Base-by-base conservation (phyloP, 1,140 invertebrate species). In the Eriosoma lanigerum region DNA sequence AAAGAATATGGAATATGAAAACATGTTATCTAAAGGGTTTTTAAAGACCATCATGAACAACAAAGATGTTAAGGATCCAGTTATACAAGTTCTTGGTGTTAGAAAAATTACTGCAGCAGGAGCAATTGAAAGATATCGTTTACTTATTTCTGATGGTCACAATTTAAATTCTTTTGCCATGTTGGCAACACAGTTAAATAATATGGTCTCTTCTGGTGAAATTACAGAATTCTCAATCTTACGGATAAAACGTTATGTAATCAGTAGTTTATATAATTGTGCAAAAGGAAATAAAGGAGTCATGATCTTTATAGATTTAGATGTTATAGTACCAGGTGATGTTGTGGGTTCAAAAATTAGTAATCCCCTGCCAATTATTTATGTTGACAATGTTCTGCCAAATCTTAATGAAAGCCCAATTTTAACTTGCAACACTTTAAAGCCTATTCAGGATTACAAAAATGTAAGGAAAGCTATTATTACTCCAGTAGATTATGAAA, bases 171-270 rank as follows among this genome's bases (percentile, higher is more conserved):
- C 93, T 78, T 96, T 93, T 87, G 94, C 94, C 0, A 96, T 98
- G 94, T 86, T 97, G 75, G 94, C 94, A 0, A 94, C 93, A n/a
- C 94, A 96, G 84, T 86, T 96, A 0, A 96, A 96, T 86, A 84
- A 90, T 54, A 89, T 91, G 84, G 88, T 95, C 81, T 88, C 89
- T 3, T 88, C 89, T 21, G 91, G 92, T n/a, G 88, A 92, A 82
- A 85, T 97, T 13, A 89, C 89, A 5, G 92, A 93, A 82, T 90
- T 89, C 84, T 90, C 93, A 9, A 90, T 98, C 52, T 90, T 96
- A 54, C 88, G 90, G 84, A 89, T 96, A 78, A 90, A 93, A 81
- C 89, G 90, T 81, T 94, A 92, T 86, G 90, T 96, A 19, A 93
- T 93, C 64, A 96, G 94, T 81, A 89, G 90, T 52, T 52, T 82